Percentiles rank a stretch among this genome's conserved stretches.
phyloP scores from a whole-genome alignment of 2,888 invertebrate species.

The Noctua janthina region DNA sequence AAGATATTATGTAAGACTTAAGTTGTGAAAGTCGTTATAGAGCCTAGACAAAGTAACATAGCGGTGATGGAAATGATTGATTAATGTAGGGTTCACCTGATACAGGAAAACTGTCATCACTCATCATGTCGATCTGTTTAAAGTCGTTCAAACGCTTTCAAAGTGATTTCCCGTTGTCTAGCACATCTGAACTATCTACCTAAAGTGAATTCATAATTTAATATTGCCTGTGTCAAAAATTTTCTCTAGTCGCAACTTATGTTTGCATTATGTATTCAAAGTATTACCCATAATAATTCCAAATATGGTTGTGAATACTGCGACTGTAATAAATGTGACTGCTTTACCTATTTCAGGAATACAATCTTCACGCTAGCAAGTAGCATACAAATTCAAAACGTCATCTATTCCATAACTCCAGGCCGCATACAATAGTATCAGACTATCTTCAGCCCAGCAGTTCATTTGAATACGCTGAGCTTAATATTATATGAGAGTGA shows the following conservation, averaged over 20 bases:
- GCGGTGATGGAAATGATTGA: neutral
- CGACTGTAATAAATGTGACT: neutral
- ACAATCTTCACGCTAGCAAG: conserved; percentile 11
- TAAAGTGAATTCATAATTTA: neutral
- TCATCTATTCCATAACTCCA: conserved; percentile 21
- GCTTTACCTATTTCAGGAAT: conserved; percentile 19
- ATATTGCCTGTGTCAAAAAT: neutral
- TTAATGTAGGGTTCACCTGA: neutral
- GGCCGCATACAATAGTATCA: conserved; percentile 42
- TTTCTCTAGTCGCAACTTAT: neutral
- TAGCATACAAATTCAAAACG: conserved; percentile 15
- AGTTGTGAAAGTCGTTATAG: neutral
- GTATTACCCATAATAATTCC: neutral
- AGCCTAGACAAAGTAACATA: neutral
- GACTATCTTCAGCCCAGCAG: conserved; percentile 27
- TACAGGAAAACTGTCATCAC: neutral
- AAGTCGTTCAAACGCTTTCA: neutral
- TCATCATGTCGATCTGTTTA: neutral
- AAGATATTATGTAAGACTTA: neutral
- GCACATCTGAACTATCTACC: neutral
- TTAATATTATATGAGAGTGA: conserved; percentile 30
- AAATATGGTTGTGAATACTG: conserved; percentile 3
- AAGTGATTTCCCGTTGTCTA: neutral
- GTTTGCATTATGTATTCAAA: neutral
- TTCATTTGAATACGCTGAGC: conserved; percentile 32